Conservation (phyloP, 2,113 vertebrate genomes). For the Nycticebus coucang region DNA sequence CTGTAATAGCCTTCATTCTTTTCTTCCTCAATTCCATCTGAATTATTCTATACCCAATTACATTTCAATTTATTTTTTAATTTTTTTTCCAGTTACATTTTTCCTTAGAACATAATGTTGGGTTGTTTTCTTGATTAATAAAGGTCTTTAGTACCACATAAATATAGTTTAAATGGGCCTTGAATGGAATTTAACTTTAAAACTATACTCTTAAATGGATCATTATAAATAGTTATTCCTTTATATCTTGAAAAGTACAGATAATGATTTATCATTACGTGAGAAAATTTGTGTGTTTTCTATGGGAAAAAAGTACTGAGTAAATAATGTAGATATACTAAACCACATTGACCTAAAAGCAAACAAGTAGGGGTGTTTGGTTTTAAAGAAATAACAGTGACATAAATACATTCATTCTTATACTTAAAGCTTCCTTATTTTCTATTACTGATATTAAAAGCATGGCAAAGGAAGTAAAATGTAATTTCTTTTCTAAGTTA, state of each 20-base stretch:
- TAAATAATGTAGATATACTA: slow-evolving; percentile 14
- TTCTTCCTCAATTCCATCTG: neutral
- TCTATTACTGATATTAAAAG: slow-evolving; percentile 24
- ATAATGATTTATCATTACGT: neutral
- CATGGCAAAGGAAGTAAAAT: neutral
- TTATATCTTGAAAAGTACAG: neutral
- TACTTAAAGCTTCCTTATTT: neutral
- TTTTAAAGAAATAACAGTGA: neutral
- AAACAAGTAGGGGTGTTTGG: neutral
- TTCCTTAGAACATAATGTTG: neutral
- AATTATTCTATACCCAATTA: slow-evolving; percentile 6
- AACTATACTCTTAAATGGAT: neutral
- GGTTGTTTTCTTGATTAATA: slow-evolving; percentile 39
- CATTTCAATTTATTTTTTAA: neutral
- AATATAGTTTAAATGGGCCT: slow-evolving; percentile 14
- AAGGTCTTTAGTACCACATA: slow-evolving; percentile 1
- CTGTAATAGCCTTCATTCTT: neutral
- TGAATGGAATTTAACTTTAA: slow-evolving; percentile 12
- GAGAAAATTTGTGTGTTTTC: slow-evolving; percentile 21
- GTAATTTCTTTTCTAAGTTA: slow-evolving; percentile 45
- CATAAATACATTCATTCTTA: slow-evolving; percentile 20
- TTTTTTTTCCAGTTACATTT: neutral
- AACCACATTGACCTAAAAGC: neutral
- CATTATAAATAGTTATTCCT: neutral
- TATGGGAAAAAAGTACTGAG: neutral